Base-by-base conservation (phyloP, 2,113 vertebrate species). In the Leucopsar rothschildi region DNA sequence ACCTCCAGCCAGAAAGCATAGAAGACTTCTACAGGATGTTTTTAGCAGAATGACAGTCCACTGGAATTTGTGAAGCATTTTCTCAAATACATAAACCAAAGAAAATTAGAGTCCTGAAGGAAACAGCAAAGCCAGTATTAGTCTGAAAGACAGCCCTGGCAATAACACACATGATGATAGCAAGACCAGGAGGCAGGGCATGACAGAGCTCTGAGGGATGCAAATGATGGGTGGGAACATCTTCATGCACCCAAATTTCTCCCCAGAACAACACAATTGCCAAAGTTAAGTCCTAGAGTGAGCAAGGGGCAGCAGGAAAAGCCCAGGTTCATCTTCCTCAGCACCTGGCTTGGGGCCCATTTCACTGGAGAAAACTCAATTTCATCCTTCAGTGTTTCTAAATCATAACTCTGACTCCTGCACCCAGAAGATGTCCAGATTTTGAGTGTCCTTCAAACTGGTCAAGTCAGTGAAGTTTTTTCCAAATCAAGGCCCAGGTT, bases 131-230 rank as follows among this genome's bases (percentile, higher is more conserved):
- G 22, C 33, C 66, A 72, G 29, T 5, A 25, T 33, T 28, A 44
- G 11, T 49, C 49, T 42, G 15, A 60, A 60, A 75, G 29, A 29
- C 35, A 79, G 44, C 6, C 19, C 40, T 47, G 19, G 19, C 29
- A 24, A 6, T 12, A 59, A 42, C 28, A 52, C 10, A 29, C 42
- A 8, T 0, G 1, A 13, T 33, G 33, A 33, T 29, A 79, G 53
- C 1, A 1, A 52, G 25, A 55, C 33, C 52, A 70, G n/a, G 39
- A 78, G 37, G 28, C 20, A 50, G 28, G 1, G 0, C 4, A 5
- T 1, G 14, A 84, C 60, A 57, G 28, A 61, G 7, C 20, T 70
- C 1, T 28, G 29, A 90, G 35, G 44, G 28, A 59, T 3, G 3
- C 20, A 66, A 64, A 50, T 25, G 37, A 73, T 39, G 35, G 52